Percentiles rank a stretch among this genome's conserved stretches.
Conservation (phyloP, 2,113 vertebrate genomes). For the Vulpes vulpes region DNA sequence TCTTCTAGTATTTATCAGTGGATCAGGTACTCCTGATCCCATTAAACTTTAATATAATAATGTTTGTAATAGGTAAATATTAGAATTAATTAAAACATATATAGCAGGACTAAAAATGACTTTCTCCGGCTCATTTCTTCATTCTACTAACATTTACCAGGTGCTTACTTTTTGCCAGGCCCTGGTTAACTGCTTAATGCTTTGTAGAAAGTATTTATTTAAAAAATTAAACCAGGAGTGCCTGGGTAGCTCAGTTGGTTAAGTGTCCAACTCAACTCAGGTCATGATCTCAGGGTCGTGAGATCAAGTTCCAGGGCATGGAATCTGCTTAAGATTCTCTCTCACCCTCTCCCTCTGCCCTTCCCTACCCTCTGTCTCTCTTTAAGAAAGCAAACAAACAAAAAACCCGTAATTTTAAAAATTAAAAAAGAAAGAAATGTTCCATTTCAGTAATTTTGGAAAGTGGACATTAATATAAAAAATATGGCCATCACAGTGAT, state of each 20-base stretch:
- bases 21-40: background rate
- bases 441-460: background rate
- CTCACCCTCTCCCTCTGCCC: background rate
- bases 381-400: background rate
- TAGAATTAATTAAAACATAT: conserved; percentile 9
- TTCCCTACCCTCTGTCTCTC: background rate
- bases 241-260: background rate
- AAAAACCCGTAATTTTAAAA: background rate
- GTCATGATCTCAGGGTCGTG: background rate
- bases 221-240: background rate
- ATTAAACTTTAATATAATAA: background rate
- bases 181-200: background rate
- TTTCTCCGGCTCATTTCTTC: background rate
- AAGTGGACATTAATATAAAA: background rate
- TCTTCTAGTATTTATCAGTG: background rate
- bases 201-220: background rate
- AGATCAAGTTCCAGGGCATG: background rate
- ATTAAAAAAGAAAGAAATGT: background rate
- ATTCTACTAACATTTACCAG: conserved; percentile 39
- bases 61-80: background rate
- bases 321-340: background rate
- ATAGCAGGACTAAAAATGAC: background rate
- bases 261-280: background rate
- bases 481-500: background rate
- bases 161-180: background rate